These are phyloP conservation scores for Bursaphelenchus mucronatus DNA, from an alignment of 1,140 invertebrate genomes.

Conservation along the genomic window DNA sequence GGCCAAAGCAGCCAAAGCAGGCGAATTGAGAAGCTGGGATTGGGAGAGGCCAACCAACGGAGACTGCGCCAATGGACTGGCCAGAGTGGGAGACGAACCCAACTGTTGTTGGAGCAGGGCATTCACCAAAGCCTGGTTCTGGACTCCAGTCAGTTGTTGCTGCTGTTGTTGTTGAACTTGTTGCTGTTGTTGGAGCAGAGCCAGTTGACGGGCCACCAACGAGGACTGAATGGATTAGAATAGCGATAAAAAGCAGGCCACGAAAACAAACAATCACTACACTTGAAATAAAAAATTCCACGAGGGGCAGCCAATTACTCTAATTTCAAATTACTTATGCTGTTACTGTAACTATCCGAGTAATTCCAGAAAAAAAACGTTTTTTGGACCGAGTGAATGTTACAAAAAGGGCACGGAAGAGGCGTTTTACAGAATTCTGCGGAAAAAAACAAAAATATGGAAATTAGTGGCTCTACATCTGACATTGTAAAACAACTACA, in stretches of 20 bases:
- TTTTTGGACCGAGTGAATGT: neutral
- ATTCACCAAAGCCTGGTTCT: conserved; percentile 14
- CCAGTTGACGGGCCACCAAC: conserved; percentile 37
- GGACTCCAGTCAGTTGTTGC: conserved; percentile 28
- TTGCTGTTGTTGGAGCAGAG: conserved; percentile 38
- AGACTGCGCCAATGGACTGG: too few relatives aligned
- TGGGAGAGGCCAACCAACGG: too few relatives aligned
- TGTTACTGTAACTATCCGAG: neutral
- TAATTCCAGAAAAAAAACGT: neutral
- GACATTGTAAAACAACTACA: too few relatives aligned
- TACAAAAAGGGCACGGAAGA: conserved; percentile 10
- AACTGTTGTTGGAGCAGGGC: conserved; percentile 28
- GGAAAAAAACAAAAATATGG: too few relatives aligned
- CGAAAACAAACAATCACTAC: conserved; percentile 30
- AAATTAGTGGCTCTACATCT: too few relatives aligned
- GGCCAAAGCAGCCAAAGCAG: neutral
- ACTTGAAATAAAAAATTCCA: conserved; percentile 25
- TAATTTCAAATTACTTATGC: neutral
- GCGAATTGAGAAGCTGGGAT: too few relatives aligned
- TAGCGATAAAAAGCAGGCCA: conserved; percentile 26
- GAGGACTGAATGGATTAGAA: conserved; percentile 42
- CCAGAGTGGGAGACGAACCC: conserved; percentile 1
- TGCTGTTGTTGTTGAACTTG: conserved; percentile 24
- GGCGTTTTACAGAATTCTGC: neutral
- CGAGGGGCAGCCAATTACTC: conserved; percentile 22